These are phyloP conservation scores for Gadopsis bispinosus DNA, from an alignment of 2,797 vertebrate species.

Conservation along the genomic window DNA sequence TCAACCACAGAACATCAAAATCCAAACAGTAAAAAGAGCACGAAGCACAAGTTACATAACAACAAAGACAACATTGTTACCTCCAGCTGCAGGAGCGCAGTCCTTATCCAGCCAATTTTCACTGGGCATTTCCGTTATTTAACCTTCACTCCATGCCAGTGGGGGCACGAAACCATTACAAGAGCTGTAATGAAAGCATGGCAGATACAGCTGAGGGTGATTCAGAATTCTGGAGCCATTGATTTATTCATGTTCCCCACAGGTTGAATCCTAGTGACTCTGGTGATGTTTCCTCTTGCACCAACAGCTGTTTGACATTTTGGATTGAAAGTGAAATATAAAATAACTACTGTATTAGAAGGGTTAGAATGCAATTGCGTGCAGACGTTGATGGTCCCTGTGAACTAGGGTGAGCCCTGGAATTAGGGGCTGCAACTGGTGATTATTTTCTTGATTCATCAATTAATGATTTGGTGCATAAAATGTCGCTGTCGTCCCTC, in stretches of 20 bases:
- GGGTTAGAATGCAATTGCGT: background rate
- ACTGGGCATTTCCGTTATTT: conserved; percentile 23
- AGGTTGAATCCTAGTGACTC: too few relatives aligned
- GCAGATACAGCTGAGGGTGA: conserved; percentile 11
- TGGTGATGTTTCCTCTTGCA: too few relatives aligned
- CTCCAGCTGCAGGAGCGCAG: background rate
- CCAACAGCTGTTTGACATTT: too few relatives aligned
- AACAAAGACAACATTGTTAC: background rate
- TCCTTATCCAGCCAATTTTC: conserved; percentile 6
- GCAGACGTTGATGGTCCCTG: background rate
- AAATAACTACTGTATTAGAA: background rate
- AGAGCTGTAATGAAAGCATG: conserved; percentile 26
- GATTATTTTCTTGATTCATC: too few relatives aligned
- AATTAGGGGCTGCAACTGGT: too few relatives aligned
- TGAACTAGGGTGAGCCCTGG: too few relatives aligned
- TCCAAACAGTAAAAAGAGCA: background rate
- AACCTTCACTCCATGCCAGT: conserved; percentile 16
- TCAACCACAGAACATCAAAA: background rate
- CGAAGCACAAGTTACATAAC: background rate
- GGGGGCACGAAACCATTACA: conserved; percentile 37
- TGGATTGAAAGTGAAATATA: background rate
- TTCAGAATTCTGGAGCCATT: conserved; percentile 20
- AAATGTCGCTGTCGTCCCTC: background rate
- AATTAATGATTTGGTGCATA: background rate
- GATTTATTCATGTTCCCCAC: background rate